These are phyloP conservation scores for Hyperoplus lanceolatus DNA, from an alignment of 2,797 vertebrate species.

Conservation along the genomic window DNA sequence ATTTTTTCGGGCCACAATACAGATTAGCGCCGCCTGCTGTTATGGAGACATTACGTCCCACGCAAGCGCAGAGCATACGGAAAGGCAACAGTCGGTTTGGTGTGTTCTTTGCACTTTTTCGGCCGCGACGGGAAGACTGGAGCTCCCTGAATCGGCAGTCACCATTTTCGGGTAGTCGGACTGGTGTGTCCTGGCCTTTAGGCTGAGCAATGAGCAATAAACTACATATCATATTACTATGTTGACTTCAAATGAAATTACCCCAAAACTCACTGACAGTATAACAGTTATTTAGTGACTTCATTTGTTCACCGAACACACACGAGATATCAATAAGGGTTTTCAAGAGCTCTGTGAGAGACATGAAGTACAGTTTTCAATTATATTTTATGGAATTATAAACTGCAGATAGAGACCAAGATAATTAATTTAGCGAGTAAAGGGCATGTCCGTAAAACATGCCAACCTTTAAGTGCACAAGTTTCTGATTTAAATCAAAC, in stretches of 20 bases:
- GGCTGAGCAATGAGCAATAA: background rate
- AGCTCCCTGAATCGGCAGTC: no score
- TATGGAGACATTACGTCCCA: no score
- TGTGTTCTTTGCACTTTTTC: no score
- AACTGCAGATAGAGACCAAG: slow-evolving; percentile 37
- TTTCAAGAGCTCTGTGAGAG: slow-evolving; percentile 1
- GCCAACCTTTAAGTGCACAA: slow-evolving; percentile 52
- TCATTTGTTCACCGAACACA: background rate
- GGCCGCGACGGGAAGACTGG: no score
- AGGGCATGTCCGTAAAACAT: slow-evolving; percentile 47
- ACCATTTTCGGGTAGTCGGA: no score
- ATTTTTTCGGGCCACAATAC: no score
- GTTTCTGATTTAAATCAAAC: slow-evolving; percentile 65
- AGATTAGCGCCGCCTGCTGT: no score
- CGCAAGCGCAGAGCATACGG: no score
- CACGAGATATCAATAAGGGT: slow-evolving; percentile 16
- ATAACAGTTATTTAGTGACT: slow-evolving; percentile 7
- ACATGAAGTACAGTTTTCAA: slow-evolving; percentile 32
- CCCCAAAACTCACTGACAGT: background rate
- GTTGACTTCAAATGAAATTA: background rate
- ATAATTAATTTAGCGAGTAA: slow-evolving; percentile 41
- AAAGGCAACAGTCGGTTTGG: no score
- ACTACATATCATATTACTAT: background rate
- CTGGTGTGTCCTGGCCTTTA: no score
- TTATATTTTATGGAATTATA: slow-evolving; percentile 40